These are phyloP conservation scores for Operophtera brumata DNA, from an alignment of 2,888 invertebrate species.

Conservation along the genomic window DNA sequence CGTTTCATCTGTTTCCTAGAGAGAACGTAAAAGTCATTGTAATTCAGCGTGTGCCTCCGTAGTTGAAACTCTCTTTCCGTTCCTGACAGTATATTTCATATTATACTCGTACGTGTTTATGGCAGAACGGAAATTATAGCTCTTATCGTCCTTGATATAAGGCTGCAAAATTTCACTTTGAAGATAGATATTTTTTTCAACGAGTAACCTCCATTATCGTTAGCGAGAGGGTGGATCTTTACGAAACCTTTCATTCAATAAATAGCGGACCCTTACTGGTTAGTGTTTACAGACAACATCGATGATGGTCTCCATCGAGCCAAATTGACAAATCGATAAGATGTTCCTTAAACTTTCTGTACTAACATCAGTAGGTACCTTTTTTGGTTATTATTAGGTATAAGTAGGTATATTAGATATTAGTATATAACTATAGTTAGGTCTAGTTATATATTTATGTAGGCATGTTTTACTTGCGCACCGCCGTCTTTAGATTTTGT, in stretches of 20 bases:
- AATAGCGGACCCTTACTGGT: constrained; percentile 5
- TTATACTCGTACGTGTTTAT: constrained; percentile 44
- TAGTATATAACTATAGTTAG: too few species aligned
- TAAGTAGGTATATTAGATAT: too few species aligned
- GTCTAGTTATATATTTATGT: too few species aligned
- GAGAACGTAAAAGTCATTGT: constrained; percentile 47
- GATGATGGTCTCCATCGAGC: not conserved
- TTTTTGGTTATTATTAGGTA: too few species aligned
- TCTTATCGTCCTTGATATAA: constrained; percentile 28
- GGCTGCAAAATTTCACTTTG: constrained; percentile 19
- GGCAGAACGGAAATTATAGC: constrained; percentile 35
- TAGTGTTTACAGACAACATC: constrained; percentile 1
- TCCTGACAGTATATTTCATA: constrained; percentile 41
- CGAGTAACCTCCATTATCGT: constrained; percentile 12
- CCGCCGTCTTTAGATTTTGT: too few species aligned
- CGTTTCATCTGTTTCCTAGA: constrained; percentile 27
- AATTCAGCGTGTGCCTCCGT: constrained; percentile 48
- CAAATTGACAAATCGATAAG: constrained; percentile 6
- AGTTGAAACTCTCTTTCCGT: constrained; percentile 55
- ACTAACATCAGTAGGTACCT: too few species aligned
- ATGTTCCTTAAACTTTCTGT: not conserved
- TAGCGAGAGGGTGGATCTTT: constrained; percentile 11
- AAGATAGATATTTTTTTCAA: constrained; percentile 18
- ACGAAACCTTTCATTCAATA: constrained; percentile 21
- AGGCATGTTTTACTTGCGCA: too few species aligned